Base-by-base conservation (phyloP, 2,113 vertebrate species). In the Spea multiplicata region DNA sequence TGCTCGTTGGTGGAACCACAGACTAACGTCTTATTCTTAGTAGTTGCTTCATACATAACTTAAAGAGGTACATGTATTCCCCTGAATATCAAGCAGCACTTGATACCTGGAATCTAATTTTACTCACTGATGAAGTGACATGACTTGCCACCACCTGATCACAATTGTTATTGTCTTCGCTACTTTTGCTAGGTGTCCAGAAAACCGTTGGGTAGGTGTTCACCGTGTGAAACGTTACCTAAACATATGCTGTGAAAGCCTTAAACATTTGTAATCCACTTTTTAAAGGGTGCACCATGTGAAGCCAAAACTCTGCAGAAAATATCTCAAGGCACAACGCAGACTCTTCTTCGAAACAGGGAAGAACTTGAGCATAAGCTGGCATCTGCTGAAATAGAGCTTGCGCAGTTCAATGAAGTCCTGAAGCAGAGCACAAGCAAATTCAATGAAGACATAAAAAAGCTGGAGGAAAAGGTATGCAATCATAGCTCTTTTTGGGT, bases 401-500 rank as follows among this genome's bases (percentile, higher is more conserved):
- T 95, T 14, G 80, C 93, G 30, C 94, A 95, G 4, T 87, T 97
- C 80, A 95, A 88, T 73, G 94, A 96, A 77, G 89, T 93, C 73
- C 88, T 94, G 83, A 96, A 94, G 81, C 94, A 96, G 76, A 91
- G 92, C 84, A 85, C 93, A 69, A 92, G 88, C 65, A 96, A 95
- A 84, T 95, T 95, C 53, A 90, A 84, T 12, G 97, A 98, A 68
- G 96, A 98, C 80, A 92, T 94, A 74, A 95, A 92, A 84, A 99
- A 96, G 86, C 89, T 98, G 88, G 96, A 97, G 74, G 96, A 98
- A 79, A 98, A 98, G 91, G 97, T 98, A 86, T 17, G 5, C 10
- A 45, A 46, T 73, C 2, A 2, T 30, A 30, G 30, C 30, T 30
- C 30, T 30, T 30, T 30, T 30, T 30, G 30, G 30, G 30, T 30